Evolutionary conservation across 2,888 invertebrate genomes (phyloP).

Genomic region (Lamproptera curius): DNA sequence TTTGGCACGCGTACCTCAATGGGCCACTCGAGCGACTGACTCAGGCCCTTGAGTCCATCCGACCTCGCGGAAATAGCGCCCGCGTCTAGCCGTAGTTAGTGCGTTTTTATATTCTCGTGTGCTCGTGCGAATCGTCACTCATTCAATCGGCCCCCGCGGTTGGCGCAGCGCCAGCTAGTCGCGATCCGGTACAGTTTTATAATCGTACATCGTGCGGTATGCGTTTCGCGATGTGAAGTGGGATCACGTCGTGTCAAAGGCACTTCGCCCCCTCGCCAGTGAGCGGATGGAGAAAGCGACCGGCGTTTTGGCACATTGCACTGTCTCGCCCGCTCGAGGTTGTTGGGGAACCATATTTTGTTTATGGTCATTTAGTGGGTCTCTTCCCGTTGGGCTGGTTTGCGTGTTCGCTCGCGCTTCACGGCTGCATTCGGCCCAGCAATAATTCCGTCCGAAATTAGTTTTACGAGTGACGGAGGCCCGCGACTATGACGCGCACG

Average conservation of each 20-base stretch:
- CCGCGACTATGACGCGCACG: constrained; percentile 57
- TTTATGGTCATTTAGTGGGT: no score
- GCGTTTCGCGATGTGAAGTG: constrained; percentile 43
- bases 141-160: constrained; percentile 61
- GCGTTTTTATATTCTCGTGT: constrained; percentile 50
- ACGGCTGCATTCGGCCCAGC: constrained; percentile 42
- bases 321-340: constrained; percentile 1
- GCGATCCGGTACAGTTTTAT: constrained; percentile 51
- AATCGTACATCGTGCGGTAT: constrained; percentile 29
- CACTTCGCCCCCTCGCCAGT: constrained; percentile 5
- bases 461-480: constrained; percentile 64
- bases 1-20: constrained; percentile 62
- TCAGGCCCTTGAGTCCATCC: constrained; percentile 65
- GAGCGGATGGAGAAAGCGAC: constrained; percentile 12
- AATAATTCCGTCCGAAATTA: constrained; percentile 59
- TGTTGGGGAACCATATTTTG: constrained; percentile 8
- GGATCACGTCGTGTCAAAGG: constrained; percentile 36
- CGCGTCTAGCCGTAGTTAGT: constrained; percentile 65
- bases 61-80: constrained; percentile 67
- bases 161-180: constrained; percentile 69
- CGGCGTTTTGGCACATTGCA: background rate
- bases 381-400: no score
- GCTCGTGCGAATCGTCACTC: constrained; percentile 66
- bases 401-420: no score
- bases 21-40: constrained; percentile 59